phyloP scores from a whole-genome alignment of 2,888 invertebrate species.

The Pogonocherus hispidulus region DNA sequence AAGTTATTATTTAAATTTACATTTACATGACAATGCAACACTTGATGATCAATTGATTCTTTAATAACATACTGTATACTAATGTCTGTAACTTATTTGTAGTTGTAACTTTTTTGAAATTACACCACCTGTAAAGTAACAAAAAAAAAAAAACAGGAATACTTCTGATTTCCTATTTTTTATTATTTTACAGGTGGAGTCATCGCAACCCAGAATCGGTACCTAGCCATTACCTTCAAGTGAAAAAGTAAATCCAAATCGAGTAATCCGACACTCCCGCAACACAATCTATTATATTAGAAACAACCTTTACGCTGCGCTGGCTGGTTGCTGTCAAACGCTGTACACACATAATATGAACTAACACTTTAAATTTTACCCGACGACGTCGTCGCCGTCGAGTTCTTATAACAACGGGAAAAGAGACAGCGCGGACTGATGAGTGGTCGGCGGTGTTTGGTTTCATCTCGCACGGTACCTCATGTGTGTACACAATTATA shows the following conservation, averaged over 20 bases:
- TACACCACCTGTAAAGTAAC: too few species aligned
- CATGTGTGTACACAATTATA: neutral
- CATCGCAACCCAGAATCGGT: neutral
- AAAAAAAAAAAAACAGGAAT: too few species aligned
- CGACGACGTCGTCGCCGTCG: neutral
- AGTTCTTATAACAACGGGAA: conserved; percentile 7
- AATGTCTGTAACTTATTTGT: too few species aligned
- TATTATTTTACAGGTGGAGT: too few species aligned
- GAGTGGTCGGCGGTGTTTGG: conserved; percentile 8
- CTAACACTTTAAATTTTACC: conserved; percentile 10
- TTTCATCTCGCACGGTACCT: conserved; percentile 14
- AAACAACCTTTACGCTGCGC: conserved; percentile 12
- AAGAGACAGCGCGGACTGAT: conserved; percentile 7
- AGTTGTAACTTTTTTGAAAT: too few species aligned
- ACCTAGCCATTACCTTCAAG: neutral
- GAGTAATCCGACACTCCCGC: neutral
- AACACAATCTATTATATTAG: neutral
- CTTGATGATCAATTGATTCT: too few species aligned
- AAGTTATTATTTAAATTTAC: too few species aligned
- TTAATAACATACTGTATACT: too few species aligned
- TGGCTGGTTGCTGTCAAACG: conserved; percentile 1
- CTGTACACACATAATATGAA: neutral
- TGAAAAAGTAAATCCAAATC: neutral
- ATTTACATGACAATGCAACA: too few species aligned
- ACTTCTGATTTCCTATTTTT: too few species aligned